A percentile compares a stretch with the other conserved stretches of the same genome.
phyloP scores from a whole-genome alignment of 2,113 vertebrate species.

The Phasianus colchicus region DNA sequence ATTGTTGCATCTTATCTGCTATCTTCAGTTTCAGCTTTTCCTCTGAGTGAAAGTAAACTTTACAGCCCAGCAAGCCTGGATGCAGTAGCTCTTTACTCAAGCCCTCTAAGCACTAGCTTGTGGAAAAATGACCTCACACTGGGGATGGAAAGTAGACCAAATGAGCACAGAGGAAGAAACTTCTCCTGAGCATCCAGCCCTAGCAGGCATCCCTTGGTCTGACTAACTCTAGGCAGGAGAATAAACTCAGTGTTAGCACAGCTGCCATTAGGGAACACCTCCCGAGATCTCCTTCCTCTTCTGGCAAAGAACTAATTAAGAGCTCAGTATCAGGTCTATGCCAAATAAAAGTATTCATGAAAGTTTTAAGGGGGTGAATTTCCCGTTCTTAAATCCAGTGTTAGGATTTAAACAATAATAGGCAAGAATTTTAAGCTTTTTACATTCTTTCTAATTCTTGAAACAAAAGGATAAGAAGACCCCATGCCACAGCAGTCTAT shows the following conservation, averaged over 20 bases:
- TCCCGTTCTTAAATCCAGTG: too few relatives aligned
- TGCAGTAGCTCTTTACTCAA: fast-evolving
- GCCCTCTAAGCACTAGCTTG: fast-evolving
- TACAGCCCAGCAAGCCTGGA: neutral
- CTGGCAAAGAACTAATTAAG: neutral
- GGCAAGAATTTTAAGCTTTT: neutral
- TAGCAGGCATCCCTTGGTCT: fast-evolving
- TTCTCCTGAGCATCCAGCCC: fast-evolving
- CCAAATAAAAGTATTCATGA: neutral
- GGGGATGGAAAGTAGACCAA: fast-evolving
- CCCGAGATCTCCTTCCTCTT: fast-evolving
- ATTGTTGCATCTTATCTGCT: fast-evolving
- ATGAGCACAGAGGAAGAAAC: fast-evolving
- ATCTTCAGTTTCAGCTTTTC: fast-evolving
- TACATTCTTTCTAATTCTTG: neutral
- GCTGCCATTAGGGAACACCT: fast-evolving
- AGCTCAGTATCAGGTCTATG: neutral
- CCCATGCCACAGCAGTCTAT: fast-evolving
- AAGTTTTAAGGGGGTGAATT: neutral
- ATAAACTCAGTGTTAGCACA: fast-evolving
- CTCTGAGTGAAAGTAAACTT: neutral
- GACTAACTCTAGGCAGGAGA: fast-evolving
- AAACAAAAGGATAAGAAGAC: neutral
- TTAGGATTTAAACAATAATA: neutral
- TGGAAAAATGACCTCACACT: neutral